These are phyloP conservation scores for Cyprinodon diabolis DNA, from an alignment of 2,797 vertebrate species.

Conservation along the genomic window DNA sequence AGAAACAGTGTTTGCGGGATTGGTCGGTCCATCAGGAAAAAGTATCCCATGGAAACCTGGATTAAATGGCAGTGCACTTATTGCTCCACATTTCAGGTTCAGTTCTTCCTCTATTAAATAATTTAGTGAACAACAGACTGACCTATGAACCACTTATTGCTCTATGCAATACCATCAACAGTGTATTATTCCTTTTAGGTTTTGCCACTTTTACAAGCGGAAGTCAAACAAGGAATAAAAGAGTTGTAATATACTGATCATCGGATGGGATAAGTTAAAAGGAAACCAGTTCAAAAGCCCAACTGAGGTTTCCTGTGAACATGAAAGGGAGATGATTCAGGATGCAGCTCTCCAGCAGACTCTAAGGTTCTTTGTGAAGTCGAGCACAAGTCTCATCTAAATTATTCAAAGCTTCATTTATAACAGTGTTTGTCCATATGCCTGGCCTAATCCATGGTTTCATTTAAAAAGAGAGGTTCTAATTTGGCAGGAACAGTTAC, in stretches of 20 bases:
- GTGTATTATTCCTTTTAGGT: slow-evolving; percentile 8
- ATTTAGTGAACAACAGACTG: slow-evolving; percentile 58
- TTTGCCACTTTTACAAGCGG: slow-evolving; percentile 17
- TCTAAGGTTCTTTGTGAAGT: slow-evolving; percentile 28
- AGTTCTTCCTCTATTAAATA: slow-evolving; percentile 59
- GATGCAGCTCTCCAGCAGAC: slow-evolving; percentile 31
- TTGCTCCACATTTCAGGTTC: slow-evolving; percentile 18
- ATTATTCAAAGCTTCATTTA: slow-evolving; percentile 60
- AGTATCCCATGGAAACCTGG: slow-evolving; percentile 13
- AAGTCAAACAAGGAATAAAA: slow-evolving; percentile 16
- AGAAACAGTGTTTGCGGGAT: not conserved
- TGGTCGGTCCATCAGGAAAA: not conserved
- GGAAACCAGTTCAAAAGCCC: slow-evolving; percentile 13
- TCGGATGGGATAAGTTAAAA: slow-evolving; percentile 12
- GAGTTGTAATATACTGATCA: not conserved
- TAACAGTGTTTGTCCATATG: slow-evolving; percentile 14
- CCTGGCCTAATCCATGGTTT: slow-evolving; percentile 29
- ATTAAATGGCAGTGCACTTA: slow-evolving; percentile 20
- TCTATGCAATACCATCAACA: slow-evolving; percentile 5
- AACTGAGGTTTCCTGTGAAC: slow-evolving; percentile 33
- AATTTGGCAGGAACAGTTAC: slow-evolving; percentile 13
- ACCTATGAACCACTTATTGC: slow-evolving; percentile 42
- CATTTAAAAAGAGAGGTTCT: not conserved
- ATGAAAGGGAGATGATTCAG: slow-evolving; percentile 44
- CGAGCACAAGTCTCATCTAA: slow-evolving; percentile 48